Base-by-base conservation (phyloP, 2,888 invertebrate species). In the Cotesia congregata region DNA sequence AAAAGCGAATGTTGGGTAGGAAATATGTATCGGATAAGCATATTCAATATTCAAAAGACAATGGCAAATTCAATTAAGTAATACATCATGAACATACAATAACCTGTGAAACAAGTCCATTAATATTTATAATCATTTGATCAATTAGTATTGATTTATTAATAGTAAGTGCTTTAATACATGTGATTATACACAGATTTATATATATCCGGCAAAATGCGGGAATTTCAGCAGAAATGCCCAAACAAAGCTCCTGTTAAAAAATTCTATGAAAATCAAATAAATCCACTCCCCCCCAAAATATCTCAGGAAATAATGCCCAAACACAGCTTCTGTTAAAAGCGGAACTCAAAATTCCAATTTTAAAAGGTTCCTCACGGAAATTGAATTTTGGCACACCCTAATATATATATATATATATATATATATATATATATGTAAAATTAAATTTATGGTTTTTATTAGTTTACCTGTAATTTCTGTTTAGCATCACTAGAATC, bases 381-480 rank as follows among this genome's bases (percentile, higher is more conserved):
- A 17, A 17, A 17, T 17, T 17, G 17, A 17, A 17, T 17, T 17
- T 17, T 17, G 17, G 17, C 17, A 17, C 17, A 17, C 17, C 17
- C 17, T 1, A 17, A 17, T 50, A 1, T 67, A 6, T 9, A 60
- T 59, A 30, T 39, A 39, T 39, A 38, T 71, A 12, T 61, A 41
- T 0, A 6, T 30, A 41, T 30, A 12, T 61, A 72, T 71, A 17
- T 7, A 6, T 65, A 9, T 38, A 0, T 30, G 6, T 15, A 20
- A 20, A 30, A 20, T 12, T 12, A 9, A 65, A 65, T 65, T 30
- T 30, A 30, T 65, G 1, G 12, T 65, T 20, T 62, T 20, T 15
- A 62, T 62, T 4, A 5, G 90, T 91, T 92, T 90, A 95, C 96
- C 91, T 95, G 94, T 82, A 96, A 91, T 88, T 94, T 94, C 85